These are phyloP conservation scores for Rhabdomys pumilio DNA, from an alignment of 2,797 vertebrate genomes.

Conservation along the genomic window DNA sequence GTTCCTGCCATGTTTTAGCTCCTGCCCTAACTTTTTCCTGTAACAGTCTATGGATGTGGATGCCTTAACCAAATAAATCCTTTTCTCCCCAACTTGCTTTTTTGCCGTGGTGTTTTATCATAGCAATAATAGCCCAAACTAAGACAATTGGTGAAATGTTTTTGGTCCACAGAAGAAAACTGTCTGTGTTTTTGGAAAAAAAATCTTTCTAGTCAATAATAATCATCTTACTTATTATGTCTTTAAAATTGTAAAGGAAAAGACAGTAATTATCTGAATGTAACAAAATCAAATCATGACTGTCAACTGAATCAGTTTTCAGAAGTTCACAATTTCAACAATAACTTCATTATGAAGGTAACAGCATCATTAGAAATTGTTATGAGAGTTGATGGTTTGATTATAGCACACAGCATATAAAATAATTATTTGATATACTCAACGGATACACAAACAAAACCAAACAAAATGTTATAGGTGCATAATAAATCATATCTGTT, in stretches of 20 bases:
- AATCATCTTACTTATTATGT: neutral
- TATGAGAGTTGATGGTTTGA: conserved; percentile 12
- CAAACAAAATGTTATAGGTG: conserved; percentile 83
- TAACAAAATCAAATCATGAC: neutral
- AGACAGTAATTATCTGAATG: neutral
- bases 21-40: neutral
- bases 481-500: conserved; percentile 91
- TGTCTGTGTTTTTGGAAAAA: neutral
- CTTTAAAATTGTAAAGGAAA: neutral
- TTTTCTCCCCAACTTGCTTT: neutral
- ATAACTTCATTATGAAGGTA: conserved; percentile 37
- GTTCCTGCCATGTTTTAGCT: neutral
- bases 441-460: conserved; percentile 90
- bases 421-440: conserved; percentile 86
- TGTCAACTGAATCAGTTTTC: neutral
- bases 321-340: neutral
- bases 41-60: neutral
- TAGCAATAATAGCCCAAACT: neutral
- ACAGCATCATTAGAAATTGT: neutral
- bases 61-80: neutral
- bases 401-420: conserved; percentile 60
- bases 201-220: neutral
- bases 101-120: neutral
- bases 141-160: neutral
- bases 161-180: neutral